phyloP scores from a whole-genome alignment of 2,113 vertebrate species.

The Phalacrocorax aristotelis region DNA sequence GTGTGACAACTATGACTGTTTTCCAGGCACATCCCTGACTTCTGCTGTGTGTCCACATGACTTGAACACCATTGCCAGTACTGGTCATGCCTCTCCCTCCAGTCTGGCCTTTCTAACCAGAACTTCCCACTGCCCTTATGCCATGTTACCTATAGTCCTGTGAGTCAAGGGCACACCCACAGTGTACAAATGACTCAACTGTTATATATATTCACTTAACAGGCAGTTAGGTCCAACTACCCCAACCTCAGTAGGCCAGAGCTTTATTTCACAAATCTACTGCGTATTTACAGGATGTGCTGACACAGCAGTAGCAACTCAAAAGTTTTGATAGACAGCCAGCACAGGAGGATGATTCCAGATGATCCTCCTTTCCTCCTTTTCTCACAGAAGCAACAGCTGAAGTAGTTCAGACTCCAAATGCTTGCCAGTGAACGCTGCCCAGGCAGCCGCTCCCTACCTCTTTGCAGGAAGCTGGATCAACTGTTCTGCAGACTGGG shows the following conservation, averaged over 20 bases:
- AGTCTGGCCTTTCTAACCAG: background rate
- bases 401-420: background rate
- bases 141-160: background rate
- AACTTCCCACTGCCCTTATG: background rate
- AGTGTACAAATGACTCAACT: background rate
- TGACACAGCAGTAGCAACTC: background rate
- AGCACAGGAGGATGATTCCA: background rate
- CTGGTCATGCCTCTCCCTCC: background rate
- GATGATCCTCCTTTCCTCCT: rapidly evolving
- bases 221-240: background rate
- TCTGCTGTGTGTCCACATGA: background rate
- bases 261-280: background rate
- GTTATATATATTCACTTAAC: background rate
- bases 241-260: background rate
- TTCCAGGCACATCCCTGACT: background rate
- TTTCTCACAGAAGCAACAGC: background rate
- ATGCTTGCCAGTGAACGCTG: background rate
- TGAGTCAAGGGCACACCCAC: background rate
- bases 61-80: background rate
- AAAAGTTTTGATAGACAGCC: background rate
- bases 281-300: background rate
- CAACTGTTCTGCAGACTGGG: background rate
- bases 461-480: background rate
- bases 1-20: background rate
- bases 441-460: background rate